Conservation (phyloP, 2,113 vertebrate genomes). For the Elachura formosa region DNA sequence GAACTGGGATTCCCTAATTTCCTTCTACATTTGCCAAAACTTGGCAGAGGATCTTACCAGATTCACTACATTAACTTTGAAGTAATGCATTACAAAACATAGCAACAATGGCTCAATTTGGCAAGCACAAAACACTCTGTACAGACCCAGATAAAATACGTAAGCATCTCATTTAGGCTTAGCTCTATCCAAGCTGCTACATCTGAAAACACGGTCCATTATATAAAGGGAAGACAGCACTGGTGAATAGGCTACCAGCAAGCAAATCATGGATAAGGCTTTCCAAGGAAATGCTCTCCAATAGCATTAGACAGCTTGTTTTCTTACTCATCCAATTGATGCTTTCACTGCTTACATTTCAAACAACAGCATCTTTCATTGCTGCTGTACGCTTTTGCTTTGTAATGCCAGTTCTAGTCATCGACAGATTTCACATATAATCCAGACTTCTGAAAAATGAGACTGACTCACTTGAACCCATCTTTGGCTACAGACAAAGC, state of each 20-base stretch:
- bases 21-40: conserved; percentile 19
- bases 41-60: conserved; percentile 39
- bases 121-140: neutral
- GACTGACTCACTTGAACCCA: neutral
- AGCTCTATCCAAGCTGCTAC: neutral
- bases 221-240: neutral
- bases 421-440: neutral
- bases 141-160: conserved; percentile 3
- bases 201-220: neutral
- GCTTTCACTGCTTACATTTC: neutral
- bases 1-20: neutral
- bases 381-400: neutral
- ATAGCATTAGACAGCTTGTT: neutral
- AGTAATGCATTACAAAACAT: conserved; percentile 5
- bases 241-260: conserved; percentile 13
- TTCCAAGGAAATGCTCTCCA: conserved; percentile 23
- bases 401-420: neutral
- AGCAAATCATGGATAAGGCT: neutral
- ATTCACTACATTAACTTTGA: conserved; percentile 43
- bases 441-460: neutral
- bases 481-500: neutral
- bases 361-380: conserved; percentile 6
- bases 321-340: conserved; percentile 1
- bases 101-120: conserved; percentile 28
- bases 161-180: conserved; percentile 11